Evolutionary conservation across 2,888 invertebrate genomes (phyloP), one percentile per base, ranked within the genome.

Genomic region (Hoplodrina ambigua): DNA sequence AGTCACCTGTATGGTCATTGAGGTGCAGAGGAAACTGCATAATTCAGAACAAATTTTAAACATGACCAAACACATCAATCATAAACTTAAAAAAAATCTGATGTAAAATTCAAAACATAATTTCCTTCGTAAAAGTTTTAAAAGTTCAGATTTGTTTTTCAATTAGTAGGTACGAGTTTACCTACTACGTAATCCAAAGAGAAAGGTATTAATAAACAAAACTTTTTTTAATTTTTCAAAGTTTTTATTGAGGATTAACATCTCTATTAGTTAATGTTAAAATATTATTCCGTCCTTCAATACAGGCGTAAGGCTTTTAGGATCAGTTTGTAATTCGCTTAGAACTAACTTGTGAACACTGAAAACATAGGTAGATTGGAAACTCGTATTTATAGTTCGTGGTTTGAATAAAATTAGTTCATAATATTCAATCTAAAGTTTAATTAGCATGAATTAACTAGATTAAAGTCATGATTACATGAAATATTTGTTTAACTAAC

Each of bases 281-380:
- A 72, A 44, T 46, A 46, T 17, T 72, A 78, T 68, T 78, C 58
- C 19, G 33, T 44, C 41, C 25, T 6, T 60, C 78, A 50, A 60
- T 37, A 15, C 37, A 17, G 44, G 7, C 55, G 6, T 7, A 59
- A 25, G 50, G 55, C 13, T 75, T 68, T 68, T 25, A 41, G 68
- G 55, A 44, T 58, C 17, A 46, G 17, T 78, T 66, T 20, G 15
- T 61, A 52, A 68, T 72, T 67, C 4, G 50, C 37, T 62, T 59
- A 17, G 6, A 37, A 67, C 15, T 46, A 46, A 59, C n/a, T 68
- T 56, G 19, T 19, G 25, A n/a, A 37, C 66, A 53, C 11, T 20
- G 50, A 55, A 25, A 57, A 62, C 44, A 44, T 44, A 44, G 44
- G 44, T 44, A 44, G 15, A 15, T 15, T 15, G 13, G 15, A 15